Evolutionary conservation across 2,113 vertebrate genomes (phyloP).

Genomic region (Rhinolophus ferrumequinum): DNA sequence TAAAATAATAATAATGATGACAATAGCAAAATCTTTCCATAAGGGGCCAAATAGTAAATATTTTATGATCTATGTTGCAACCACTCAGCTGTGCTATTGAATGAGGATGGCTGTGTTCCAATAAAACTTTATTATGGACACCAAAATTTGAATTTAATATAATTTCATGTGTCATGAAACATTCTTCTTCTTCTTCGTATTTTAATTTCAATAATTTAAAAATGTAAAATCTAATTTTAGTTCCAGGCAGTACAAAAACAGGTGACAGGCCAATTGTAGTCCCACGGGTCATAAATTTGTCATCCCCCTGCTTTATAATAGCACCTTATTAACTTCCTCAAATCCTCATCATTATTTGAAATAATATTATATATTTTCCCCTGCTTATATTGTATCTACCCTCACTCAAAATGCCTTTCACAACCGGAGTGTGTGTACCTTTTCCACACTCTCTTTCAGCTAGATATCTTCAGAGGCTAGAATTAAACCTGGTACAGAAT

Average conservation of each 20-base stretch:
- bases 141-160: neutral
- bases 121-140: neutral
- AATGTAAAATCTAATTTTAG: neutral
- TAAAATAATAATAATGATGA: neutral
- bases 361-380: neutral
- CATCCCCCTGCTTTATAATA: neutral
- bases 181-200: neutral
- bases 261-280: neutral
- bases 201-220: slow-evolving; percentile 26
- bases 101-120: neutral
- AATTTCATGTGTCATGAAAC: neutral
- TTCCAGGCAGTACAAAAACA: neutral
- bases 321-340: neutral
- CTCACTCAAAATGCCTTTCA: neutral
- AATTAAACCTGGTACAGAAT: neutral
- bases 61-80: neutral
- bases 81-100: neutral
- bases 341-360: neutral
- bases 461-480: neutral
- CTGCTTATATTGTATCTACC: neutral
- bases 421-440: neutral
- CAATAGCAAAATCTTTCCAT: neutral
- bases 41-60: neutral
- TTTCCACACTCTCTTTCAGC: neutral
- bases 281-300: neutral